Conservation (phyloP, 64 coral and sea anemone genomes). For the Dendronephthya gigantea region DNA sequence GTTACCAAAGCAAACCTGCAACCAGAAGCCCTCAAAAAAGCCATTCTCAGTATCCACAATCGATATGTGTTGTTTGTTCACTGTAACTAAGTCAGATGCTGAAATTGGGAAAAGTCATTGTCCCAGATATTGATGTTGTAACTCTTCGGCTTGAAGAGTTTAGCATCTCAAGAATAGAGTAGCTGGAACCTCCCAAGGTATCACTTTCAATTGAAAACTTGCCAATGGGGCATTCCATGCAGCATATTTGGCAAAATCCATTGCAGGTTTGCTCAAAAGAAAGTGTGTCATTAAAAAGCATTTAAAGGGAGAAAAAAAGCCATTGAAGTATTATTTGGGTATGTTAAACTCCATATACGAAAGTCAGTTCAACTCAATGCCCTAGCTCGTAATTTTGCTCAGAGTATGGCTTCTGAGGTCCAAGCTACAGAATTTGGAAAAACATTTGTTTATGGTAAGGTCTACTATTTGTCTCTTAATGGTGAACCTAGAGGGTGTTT, state of each 20-base stretch:
- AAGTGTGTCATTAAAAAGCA: constrained; percentile 27
- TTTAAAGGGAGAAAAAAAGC: neutral
- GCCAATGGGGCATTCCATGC: constrained; percentile 23
- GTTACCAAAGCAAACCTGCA: neutral
- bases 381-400: constrained; percentile 17
- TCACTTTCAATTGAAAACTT: constrained; percentile 25
- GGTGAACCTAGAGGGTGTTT: constrained; percentile 32
- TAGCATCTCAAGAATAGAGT: constrained; percentile 6
- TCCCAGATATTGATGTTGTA: neutral
- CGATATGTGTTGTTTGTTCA: neutral
- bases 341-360: constrained; percentile 24
- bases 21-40: neutral
- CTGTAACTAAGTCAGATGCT: neutral
- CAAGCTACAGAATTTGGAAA: constrained; percentile 12
- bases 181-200: neutral
- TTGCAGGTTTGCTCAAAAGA: constrained; percentile 25
- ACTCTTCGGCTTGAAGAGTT: constrained; percentile 2
- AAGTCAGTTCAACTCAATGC: constrained; percentile 16
- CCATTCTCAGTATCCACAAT: neutral
- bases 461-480: constrained; percentile 25
- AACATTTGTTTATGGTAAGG: constrained; percentile 36
- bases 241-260: constrained; percentile 8
- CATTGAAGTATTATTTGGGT: constrained; percentile 26
- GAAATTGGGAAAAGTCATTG: neutral
- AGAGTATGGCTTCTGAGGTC: constrained; percentile 2